Percentiles rank a stretch among this genome's conserved stretches.
phyloP scores from a whole-genome alignment of 1,140 invertebrate genomes.

The Drosophila lacertosa region DNA sequence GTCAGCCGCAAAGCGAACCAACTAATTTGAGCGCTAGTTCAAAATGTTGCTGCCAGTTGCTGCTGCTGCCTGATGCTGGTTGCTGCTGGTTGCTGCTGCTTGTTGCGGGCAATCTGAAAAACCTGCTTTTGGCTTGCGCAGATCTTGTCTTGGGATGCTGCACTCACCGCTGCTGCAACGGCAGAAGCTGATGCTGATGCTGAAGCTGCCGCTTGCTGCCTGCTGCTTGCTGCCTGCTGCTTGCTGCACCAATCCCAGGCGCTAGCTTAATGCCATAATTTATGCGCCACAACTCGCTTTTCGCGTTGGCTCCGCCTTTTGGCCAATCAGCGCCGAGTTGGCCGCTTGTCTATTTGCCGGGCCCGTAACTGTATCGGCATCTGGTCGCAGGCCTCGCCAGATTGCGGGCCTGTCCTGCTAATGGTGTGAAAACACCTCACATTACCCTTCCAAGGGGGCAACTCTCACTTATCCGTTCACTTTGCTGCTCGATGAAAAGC shows the following conservation, averaged over 20 bases:
- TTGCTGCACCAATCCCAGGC: slow-evolving; percentile 74
- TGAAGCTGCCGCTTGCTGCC: too few species aligned
- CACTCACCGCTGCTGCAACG: slow-evolving; percentile 29
- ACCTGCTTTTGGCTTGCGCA: slow-evolving; percentile 34
- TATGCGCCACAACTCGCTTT: slow-evolving; percentile 77
- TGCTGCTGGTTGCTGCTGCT: slow-evolving; percentile 4
- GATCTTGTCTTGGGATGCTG: slow-evolving; percentile 49
- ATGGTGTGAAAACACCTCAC: slow-evolving; percentile 28
- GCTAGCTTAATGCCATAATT: slow-evolving; percentile 80
- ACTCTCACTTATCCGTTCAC: neutral
- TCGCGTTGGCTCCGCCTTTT: slow-evolving; percentile 73
- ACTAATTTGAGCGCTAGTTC: slow-evolving; percentile 67
- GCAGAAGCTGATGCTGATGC: slow-evolving; percentile 31
- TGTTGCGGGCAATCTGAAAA: slow-evolving; percentile 14
- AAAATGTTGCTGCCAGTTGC: slow-evolving; percentile 10
- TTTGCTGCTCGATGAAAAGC: neutral
- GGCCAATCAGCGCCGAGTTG: slow-evolving; percentile 63
- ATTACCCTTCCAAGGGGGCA: neutral
- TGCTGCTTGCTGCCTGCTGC: too few species aligned
- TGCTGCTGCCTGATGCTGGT: neutral
- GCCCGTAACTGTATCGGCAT: slow-evolving; percentile 2
- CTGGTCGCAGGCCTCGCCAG: slow-evolving; percentile 2
- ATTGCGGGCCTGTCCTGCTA: slow-evolving; percentile 6
- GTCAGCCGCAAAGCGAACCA: slow-evolving; percentile 57
- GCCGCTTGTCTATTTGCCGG: slow-evolving; percentile 40